phyloP scores from a whole-genome alignment of 2,888 invertebrate species.

The Tromatobia lineatoria region DNA sequence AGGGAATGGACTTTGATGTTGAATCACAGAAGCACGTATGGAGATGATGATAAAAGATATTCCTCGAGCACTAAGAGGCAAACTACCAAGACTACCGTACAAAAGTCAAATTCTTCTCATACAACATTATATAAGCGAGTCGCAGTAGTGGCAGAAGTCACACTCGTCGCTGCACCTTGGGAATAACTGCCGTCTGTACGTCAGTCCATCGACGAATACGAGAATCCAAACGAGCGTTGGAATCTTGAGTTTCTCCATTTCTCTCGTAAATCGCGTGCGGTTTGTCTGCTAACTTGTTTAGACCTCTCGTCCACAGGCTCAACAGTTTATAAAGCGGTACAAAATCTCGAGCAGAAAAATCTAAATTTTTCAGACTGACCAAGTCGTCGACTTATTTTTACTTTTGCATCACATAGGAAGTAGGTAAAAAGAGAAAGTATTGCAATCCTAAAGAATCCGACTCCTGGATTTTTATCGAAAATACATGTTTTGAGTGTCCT shows the following conservation, averaged over 20 bases:
- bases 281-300: neutral
- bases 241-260: neutral
- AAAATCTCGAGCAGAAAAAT: too few species aligned
- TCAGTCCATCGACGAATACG: neutral
- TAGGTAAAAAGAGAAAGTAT: too few species aligned
- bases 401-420: too few species aligned
- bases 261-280: neutral
- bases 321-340: neutral
- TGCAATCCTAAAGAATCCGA: too few species aligned
- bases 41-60: conserved; percentile 37
- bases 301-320: neutral
- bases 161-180: neutral
- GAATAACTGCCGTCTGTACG: neutral
- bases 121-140: conserved; percentile 3
- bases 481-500: too few species aligned
- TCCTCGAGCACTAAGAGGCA: neutral
- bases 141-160: neutral
- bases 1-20: conserved; percentile 43
- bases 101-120: conserved; percentile 6
- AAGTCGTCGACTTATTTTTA: too few species aligned
- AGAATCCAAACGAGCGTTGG: neutral
- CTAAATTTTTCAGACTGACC: too few species aligned
- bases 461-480: too few species aligned
- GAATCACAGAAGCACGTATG: conserved; percentile 7
- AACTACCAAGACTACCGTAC: conserved; percentile 9